Evolutionary conservation across 2,797 vertebrate genomes (phyloP), one percentile per base, ranked within the genome.

Genomic region (Ara ararauna): DNA sequence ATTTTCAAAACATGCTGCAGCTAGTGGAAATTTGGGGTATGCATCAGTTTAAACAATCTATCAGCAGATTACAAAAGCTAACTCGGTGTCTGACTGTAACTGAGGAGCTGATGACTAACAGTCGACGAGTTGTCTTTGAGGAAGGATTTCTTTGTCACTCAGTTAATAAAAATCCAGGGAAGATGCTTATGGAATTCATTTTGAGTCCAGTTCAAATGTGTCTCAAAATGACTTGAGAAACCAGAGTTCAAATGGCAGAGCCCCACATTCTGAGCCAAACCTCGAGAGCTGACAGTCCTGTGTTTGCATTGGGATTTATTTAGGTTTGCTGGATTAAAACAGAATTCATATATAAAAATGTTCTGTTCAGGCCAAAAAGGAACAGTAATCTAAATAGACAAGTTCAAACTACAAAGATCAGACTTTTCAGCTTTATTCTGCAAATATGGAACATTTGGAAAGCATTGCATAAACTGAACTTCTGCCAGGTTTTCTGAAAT

Each of bases 401-500:
- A 45, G 67, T 93, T 93, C 94, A 96, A 94, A 91, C 88, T 97
- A 91, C 85, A 88, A 94, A 95, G 94, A 96, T 95, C 78, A 93
- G 96, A 72, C 87, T 92, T 94, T 93, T 96, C 88, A 44, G 94
- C 93, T 96, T 92, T 87, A 80, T 93, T 79, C 90, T 95, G 77
- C 78, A 89, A 76, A 93, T 93, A 68, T 34, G 87, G 87, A 96
- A 92, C 78, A 83, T 94, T 94, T 98, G 97, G 97, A 97, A 97
- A 94, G 93, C 95, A 66, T 97, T 97, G 95, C 54, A n/a, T 97
- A 96, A 96, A 88, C 38, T 66, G 88, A 96, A 94, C 89, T 94
- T 93, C 87, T 51, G 97, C 97, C 96, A 97, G 44, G 87, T 90
- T 97, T 96, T 96, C 96, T 96, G 93, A 97, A 96, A 89, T 85